Evolutionary conservation across 2,113 vertebrate species (phyloP).

Genomic region (Euleptes europaea): DNA sequence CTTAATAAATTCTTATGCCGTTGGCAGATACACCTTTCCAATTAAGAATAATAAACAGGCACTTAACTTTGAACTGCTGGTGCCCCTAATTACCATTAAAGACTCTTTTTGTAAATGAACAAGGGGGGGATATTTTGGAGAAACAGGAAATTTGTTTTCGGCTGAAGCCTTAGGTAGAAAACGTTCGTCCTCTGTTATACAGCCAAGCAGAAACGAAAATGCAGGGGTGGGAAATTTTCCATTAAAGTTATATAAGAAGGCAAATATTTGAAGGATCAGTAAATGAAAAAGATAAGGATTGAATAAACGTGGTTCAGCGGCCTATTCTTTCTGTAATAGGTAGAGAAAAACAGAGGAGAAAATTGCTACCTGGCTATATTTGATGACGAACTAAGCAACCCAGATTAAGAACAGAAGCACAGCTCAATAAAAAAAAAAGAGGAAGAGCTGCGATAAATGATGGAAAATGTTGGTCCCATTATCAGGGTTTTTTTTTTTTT

Average conservation of each 20-base stretch:
- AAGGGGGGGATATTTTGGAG: not conserved
- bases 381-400: conserved; percentile 49
- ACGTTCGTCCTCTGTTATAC: not conserved
- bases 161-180: not conserved
- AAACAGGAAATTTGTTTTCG: not conserved
- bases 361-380: conserved; percentile 38
- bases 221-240: conserved; percentile 49
- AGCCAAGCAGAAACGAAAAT: conserved; percentile 47
- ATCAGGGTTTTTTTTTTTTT: conserved; percentile 40
- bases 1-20: conserved; percentile 3
- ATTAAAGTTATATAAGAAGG: conserved; percentile 58
- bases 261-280: conserved; percentile 68
- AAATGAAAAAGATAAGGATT: conserved; percentile 53
- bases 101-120: not conserved
- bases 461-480: conserved; percentile 41
- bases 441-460: conserved; percentile 50
- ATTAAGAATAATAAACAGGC: not conserved
- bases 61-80: not conserved
- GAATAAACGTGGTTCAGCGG: conserved; percentile 61
- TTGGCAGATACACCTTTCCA: conserved; percentile 13
- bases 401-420: conserved; percentile 42
- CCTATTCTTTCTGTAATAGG: conserved; percentile 48
- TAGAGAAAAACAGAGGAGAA: conserved; percentile 46
- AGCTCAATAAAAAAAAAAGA: conserved; percentile 23
- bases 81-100: conserved; percentile 23